phyloP scores from a whole-genome alignment of 2,888 invertebrate species.

The Melieria crassipennis region DNA sequence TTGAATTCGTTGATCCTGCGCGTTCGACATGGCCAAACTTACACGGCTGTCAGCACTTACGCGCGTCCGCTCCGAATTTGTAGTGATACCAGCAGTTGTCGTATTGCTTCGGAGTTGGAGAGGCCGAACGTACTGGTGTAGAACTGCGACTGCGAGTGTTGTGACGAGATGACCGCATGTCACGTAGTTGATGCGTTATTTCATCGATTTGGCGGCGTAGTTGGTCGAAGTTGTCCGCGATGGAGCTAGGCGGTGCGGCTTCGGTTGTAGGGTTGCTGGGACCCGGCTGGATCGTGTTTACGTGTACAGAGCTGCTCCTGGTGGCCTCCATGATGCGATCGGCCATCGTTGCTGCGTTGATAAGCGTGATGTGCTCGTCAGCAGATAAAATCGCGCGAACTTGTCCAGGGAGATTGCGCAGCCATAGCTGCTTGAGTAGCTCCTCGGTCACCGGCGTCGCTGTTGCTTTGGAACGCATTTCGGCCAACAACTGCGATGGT shows the following conservation, averaged over 20 bases:
- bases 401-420: slow-evolving; percentile 24
- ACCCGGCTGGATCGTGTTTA: background rate
- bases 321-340: slow-evolving; percentile 33
- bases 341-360: slow-evolving; percentile 23
- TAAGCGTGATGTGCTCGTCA: slow-evolving; percentile 12
- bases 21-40: background rate
- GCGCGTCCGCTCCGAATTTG: slow-evolving; percentile 30
- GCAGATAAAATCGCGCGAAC: slow-evolving; percentile 31
- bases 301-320: background rate
- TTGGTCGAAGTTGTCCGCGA: background rate
- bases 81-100: slow-evolving; percentile 39
- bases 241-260: background rate
- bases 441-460: slow-evolving; percentile 14
- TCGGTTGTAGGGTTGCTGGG: background rate
- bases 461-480: slow-evolving; percentile 26
- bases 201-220: background rate
- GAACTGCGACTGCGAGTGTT: slow-evolving; percentile 3
- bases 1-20: background rate
- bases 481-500: slow-evolving; percentile 32
- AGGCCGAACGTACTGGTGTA: slow-evolving; percentile 7
- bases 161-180: background rate
- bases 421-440: background rate
- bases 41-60: slow-evolving; percentile 36
- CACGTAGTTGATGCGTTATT: slow-evolving; percentile 2
- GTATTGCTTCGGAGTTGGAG: slow-evolving; percentile 8